phyloP scores from a whole-genome alignment of 53 echinoderm and acorn worm species.

The Mesocentrotus franciscanus region DNA sequence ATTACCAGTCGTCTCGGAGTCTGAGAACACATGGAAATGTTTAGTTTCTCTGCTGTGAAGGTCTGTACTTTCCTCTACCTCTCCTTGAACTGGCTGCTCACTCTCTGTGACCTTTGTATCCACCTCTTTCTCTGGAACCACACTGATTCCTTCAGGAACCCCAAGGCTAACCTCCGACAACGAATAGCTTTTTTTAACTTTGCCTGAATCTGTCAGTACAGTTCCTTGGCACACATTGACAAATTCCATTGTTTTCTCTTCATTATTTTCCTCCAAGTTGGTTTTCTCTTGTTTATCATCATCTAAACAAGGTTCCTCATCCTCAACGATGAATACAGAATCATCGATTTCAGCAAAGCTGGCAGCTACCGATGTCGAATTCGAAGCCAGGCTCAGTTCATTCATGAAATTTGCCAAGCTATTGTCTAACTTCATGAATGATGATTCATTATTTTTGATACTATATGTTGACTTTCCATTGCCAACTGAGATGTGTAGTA shows the following conservation, averaged over 20 bases:
- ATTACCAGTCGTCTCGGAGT: background rate
- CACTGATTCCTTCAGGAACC: background rate
- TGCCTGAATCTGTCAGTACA: background rate
- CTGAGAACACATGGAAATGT: background rate
- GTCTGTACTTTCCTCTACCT: background rate
- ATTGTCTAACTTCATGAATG: conserved; percentile 24
- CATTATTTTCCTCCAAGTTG: background rate
- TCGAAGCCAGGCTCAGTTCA: conserved; percentile 13
- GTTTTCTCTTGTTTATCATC: background rate
- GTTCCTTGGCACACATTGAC: background rate
- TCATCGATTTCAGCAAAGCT: background rate
- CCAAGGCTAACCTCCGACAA: background rate
- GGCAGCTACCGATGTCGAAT: background rate
- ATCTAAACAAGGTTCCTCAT: background rate
- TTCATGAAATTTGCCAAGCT: conserved; percentile 41
- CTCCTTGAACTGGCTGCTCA: background rate
- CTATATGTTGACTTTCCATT: background rate
- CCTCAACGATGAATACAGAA: conserved; percentile 49
- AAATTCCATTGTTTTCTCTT: background rate
- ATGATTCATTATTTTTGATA: background rate
- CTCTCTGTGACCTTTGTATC: background rate
- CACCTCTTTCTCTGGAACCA: background rate
- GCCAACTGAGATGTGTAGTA: background rate
- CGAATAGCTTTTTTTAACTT: background rate
- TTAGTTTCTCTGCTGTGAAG: background rate